Evolutionary conservation across 2,113 vertebrate genomes (phyloP).

Genomic region (Lynx canadensis): DNA sequence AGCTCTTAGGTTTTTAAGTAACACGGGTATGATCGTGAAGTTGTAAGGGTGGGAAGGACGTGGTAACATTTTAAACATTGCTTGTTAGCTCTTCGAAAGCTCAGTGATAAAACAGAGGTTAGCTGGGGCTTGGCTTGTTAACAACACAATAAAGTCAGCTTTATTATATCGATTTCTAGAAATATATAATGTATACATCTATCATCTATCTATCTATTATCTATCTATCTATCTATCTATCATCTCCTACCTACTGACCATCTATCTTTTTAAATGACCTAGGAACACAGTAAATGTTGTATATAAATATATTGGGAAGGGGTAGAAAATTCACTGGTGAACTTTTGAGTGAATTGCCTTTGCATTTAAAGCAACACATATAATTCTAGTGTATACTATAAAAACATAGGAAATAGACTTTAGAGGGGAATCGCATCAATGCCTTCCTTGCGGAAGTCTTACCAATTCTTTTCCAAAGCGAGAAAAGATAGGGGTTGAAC

Average conservation of each 20-base stretch:
- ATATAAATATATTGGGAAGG: not conserved
- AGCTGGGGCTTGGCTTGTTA: not conserved
- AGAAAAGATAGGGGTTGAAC: not conserved
- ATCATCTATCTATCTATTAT: not conserved
- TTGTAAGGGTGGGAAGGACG: slow-evolving; percentile 52
- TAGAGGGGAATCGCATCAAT: not conserved
- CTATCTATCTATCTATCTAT: not conserved
- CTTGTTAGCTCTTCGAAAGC: slow-evolving; percentile 52
- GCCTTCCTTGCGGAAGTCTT: not conserved
- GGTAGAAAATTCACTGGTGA: not conserved
- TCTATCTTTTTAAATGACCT: not conserved
- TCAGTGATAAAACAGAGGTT: slow-evolving; percentile 69
- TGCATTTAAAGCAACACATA: not conserved
- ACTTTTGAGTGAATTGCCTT: not conserved
- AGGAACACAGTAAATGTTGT: not conserved
- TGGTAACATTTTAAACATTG: slow-evolving; percentile 10
- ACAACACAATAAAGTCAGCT: not conserved
- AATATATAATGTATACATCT: not conserved
- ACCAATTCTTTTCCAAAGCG: not conserved
- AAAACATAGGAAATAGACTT: not conserved
- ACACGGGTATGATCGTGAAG: slow-evolving; percentile 56
- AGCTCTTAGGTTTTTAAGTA: slow-evolving; percentile 75
- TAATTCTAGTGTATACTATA: not conserved
- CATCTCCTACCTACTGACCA: not conserved
- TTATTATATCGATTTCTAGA: not conserved